Evolutionary conservation across 2,797 vertebrate species (phyloP).

Genomic region (Rachycentron canadum): DNA sequence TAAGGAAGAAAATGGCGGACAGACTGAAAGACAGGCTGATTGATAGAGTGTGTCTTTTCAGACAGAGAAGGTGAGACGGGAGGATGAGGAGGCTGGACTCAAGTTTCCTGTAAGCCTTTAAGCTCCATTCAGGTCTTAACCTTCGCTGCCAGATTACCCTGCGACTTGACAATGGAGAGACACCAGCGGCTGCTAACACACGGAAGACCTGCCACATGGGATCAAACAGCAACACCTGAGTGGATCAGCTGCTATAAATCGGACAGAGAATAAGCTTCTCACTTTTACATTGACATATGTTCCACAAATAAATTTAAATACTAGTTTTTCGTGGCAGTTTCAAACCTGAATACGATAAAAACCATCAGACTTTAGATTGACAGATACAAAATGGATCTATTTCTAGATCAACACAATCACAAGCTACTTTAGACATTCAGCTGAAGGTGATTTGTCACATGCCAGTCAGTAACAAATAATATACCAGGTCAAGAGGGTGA

Average conservation of each 20-base stretch:
- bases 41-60: conserved; percentile 27
- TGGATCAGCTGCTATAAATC: background rate
- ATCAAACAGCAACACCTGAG: conserved; percentile 49
- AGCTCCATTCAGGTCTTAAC: conserved; percentile 68
- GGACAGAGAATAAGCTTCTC: conserved; percentile 8
- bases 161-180: conserved; percentile 48
- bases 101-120: conserved; percentile 77
- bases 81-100: conserved; percentile 50
- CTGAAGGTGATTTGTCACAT: background rate
- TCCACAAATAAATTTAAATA: conserved; percentile 1
- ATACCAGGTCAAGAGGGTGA: no score
- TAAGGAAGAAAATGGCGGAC: conserved; percentile 11
- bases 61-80: conserved; percentile 52
- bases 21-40: background rate
- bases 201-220: conserved; percentile 22
- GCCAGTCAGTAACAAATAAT: background rate
- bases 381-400: background rate
- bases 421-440: background rate
- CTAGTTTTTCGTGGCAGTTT: background rate
- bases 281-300: conserved; percentile 6
- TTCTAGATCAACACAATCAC: background rate
- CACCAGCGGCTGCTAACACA: conserved; percentile 28
- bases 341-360: background rate
- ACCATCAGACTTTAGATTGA: background rate
- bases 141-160: conserved; percentile 56